Conservation (phyloP, 1,140 invertebrate species). For the Littorina saxatilis region DNA sequence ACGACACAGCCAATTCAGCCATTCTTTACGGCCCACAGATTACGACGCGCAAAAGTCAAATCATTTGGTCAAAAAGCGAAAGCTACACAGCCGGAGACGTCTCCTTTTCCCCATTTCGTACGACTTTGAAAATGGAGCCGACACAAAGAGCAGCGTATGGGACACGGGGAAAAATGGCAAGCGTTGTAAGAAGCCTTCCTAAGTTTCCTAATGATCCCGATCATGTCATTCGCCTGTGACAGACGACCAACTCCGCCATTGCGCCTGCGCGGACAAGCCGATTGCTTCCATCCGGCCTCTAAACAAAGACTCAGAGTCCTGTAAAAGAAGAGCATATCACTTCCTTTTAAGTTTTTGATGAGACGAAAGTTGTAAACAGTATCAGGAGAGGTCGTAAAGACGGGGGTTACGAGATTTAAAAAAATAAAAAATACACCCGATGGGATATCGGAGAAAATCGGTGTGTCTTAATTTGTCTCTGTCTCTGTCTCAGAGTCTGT, state of each 20-base stretch:
- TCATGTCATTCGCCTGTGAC: not conserved
- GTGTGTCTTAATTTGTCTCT: not conserved
- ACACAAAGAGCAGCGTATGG: constrained; percentile 1
- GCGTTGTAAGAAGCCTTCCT: constrained; percentile 3
- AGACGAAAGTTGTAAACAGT: not conserved
- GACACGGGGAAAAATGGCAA: not conserved
- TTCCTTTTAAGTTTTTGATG: not conserved
- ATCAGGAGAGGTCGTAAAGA: not conserved
- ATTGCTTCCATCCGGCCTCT: constrained; percentile 1
- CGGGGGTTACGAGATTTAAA: not conserved
- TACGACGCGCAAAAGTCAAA: not conserved
- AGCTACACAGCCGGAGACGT: no score
- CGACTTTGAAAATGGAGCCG: not conserved
- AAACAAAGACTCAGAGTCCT: not conserved
- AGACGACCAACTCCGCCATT: not conserved
- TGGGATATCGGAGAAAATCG: not conserved
- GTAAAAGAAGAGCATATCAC: not conserved
- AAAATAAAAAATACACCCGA: no score
- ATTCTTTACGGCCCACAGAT: not conserved
- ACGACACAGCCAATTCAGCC: not conserved
- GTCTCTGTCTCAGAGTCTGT: not conserved
- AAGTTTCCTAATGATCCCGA: not conserved
- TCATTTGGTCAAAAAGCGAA: no score
- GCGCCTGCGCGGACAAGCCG: not conserved
- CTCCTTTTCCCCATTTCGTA: no score